phyloP scores from a whole-genome alignment of 2,797 vertebrate species.

The Merluccius polli region DNA sequence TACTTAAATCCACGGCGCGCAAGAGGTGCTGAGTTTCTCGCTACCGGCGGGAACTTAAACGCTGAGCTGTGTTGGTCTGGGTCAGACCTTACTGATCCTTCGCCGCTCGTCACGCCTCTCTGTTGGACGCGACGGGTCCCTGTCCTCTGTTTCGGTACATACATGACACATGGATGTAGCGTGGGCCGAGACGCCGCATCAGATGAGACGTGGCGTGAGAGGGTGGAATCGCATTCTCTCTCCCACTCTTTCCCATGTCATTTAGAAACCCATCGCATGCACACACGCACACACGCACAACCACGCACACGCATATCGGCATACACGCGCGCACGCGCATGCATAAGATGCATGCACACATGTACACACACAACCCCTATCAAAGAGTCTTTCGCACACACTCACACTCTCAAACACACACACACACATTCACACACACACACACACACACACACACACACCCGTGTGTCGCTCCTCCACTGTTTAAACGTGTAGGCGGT shows the following conservation, averaged over 20 bases:
- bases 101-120: too few species aligned
- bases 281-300: neutral
- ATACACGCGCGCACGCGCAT: neutral
- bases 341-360: neutral
- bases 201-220: too few species aligned
- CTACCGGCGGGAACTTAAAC: neutral
- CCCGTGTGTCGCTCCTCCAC: neutral
- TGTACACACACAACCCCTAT: neutral
- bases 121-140: too few species aligned
- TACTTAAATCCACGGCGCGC: too few species aligned
- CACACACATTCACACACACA: neutral
- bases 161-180: too few species aligned
- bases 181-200: too few species aligned
- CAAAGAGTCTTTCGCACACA: neutral
- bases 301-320: neutral
- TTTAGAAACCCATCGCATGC: neutral
- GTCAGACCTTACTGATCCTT: too few species aligned
- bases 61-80: too few species aligned
- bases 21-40: too few species aligned
- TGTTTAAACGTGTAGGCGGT: constrained; percentile 42
- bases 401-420: neutral
- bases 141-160: too few species aligned
- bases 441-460: neutral
- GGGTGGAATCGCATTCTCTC: too few species aligned
- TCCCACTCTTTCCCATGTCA: too few species aligned